phyloP scores from a whole-genome alignment of 2,113 vertebrate genomes.

The Gulo gulo region DNA sequence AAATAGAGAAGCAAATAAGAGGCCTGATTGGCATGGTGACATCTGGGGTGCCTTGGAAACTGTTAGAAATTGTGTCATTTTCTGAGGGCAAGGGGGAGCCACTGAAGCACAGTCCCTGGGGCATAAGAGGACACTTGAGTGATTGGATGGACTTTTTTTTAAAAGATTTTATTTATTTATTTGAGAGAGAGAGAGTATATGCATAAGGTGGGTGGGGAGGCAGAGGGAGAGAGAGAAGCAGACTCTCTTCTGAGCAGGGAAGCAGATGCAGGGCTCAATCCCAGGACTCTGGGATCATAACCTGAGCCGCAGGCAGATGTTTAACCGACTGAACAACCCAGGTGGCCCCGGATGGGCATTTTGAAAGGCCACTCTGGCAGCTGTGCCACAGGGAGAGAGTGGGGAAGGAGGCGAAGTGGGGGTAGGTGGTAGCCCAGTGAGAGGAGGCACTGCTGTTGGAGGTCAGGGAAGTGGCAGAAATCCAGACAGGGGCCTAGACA shows the following conservation, averaged over 20 bases:
- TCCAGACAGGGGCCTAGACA: not conserved
- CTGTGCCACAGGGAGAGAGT: not conserved
- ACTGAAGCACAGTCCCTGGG: not conserved
- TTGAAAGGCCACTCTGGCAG: not conserved
- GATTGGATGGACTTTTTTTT: not conserved
- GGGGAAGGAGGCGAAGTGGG: not conserved
- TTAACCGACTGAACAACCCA: no score
- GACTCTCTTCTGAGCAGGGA: no score
- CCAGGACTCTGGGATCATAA: no score
- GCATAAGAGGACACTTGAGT: no score
- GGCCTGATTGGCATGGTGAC: not conserved
- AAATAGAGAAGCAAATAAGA: not conserved
- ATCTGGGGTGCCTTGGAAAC: not conserved
- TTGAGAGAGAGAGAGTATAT: no score
- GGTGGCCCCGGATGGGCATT: not conserved
- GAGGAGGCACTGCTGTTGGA: fast-evolving
- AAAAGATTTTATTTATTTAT: not conserved
- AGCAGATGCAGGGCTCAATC: no score
- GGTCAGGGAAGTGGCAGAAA: not conserved
- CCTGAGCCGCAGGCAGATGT: no score
- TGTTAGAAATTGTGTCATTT: not conserved
- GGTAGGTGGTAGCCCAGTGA: not conserved
- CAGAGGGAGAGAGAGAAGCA: no score
- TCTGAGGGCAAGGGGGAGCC: not conserved
- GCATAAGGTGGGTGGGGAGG: no score